These are phyloP conservation scores for Acromyrmex heyeri DNA, from an alignment of 1,140 invertebrate genomes.

Conservation along the genomic window DNA sequence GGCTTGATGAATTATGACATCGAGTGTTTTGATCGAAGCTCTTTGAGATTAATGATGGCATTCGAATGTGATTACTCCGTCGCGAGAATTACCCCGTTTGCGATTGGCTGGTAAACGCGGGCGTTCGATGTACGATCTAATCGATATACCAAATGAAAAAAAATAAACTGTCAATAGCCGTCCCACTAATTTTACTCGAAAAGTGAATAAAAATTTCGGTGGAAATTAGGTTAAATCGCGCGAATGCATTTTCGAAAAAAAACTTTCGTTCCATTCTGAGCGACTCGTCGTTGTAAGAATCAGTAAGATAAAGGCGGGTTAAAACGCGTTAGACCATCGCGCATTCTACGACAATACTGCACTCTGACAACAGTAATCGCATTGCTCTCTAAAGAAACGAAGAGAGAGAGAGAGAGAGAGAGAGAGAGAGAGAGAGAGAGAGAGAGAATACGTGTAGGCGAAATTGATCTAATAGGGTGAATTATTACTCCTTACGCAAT, in stretches of 20 bases:
- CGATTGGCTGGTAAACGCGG: constrained; percentile 11
- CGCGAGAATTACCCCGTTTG: not conserved
- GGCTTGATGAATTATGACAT: not conserved
- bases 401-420: constrained; percentile 5
- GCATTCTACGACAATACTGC: not conserved
- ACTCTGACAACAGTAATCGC: not conserved
- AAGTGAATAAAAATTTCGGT: constrained; percentile 24
- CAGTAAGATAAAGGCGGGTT: not conserved
- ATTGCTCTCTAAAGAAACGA: not conserved
- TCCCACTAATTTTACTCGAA: not conserved
- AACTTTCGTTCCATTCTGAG: not conserved
- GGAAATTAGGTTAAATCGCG: not conserved
- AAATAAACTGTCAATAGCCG: constrained; percentile 26
- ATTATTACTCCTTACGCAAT: constrained; percentile 12
- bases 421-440: not conserved
- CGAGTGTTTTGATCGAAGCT: not conserved
- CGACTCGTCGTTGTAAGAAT: not conserved
- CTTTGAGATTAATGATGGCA: constrained; percentile 1
- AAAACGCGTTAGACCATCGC: not conserved
- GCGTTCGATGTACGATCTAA: constrained; percentile 28
- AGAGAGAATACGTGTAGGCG: not conserved
- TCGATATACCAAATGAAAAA: constrained; percentile 32
- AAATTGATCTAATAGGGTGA: constrained; percentile 1
- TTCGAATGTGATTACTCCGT: constrained; percentile 12
- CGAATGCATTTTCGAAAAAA: not conserved